phyloP scores from a whole-genome alignment of 2,113 vertebrate species.

The Cardinalis cardinalis region DNA sequence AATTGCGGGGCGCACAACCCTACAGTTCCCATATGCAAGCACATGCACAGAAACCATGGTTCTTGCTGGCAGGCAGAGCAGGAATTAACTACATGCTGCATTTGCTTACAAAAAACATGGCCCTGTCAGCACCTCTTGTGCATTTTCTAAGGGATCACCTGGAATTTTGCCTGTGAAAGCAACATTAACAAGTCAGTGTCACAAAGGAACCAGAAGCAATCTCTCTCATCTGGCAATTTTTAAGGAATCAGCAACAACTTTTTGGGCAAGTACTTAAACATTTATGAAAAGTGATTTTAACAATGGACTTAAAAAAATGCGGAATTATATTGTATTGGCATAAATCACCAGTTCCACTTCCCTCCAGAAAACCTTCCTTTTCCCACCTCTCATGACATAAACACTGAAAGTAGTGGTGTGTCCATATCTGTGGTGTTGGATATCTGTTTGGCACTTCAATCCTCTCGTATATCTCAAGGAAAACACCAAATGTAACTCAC shows the following conservation, averaged over 20 bases:
- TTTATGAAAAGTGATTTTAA: not conserved
- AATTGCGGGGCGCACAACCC: not conserved
- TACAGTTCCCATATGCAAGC: not conserved
- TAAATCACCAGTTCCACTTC: not conserved
- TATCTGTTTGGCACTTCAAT: not conserved
- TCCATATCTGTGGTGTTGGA: not conserved
- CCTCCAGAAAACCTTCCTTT: not conserved
- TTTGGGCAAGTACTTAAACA: not conserved
- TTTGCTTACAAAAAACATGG: not conserved
- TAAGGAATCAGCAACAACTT: not conserved
- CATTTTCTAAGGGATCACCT: not conserved
- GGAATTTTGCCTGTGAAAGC: not conserved
- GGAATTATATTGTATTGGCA: not conserved
- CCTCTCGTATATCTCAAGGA: not conserved
- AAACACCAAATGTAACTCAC: not conserved
- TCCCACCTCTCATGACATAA: not conserved
- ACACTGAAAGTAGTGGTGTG: rapidly evolving
- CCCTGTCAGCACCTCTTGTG: not conserved
- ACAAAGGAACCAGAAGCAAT: not conserved
- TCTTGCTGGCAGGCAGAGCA: not conserved
- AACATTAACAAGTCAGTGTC: not conserved
- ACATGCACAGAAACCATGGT: not conserved
- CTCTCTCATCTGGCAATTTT: not conserved
- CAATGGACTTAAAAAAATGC: not conserved
- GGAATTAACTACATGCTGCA: not conserved